These are phyloP conservation scores for Pseudococcus jackbeardsleyi DNA, from an alignment of 2,888 invertebrate species.

Conservation along the genomic window DNA sequence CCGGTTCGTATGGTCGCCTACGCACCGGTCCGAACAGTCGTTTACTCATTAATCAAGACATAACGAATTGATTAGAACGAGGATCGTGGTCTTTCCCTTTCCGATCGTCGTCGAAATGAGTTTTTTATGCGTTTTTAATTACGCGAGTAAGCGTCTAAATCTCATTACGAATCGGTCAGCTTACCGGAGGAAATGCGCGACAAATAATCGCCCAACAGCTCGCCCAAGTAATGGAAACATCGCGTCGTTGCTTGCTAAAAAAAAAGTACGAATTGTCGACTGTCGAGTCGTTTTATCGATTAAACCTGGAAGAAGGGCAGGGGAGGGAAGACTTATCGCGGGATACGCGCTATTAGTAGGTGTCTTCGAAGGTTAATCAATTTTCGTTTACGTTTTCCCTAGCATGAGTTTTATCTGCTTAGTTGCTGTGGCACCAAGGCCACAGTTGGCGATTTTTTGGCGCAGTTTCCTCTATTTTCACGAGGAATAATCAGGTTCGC, in stretches of 20 bases:
- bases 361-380: constrained; percentile 21
- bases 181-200: not conserved
- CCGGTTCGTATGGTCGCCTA: not conserved
- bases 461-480: constrained; percentile 6
- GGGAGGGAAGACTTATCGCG: not conserved
- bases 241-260: not conserved
- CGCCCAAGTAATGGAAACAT: constrained; percentile 1
- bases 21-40: not conserved
- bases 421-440: not conserved
- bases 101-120: not conserved
- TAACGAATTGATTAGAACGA: constrained; percentile 39
- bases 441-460: constrained; percentile 5
- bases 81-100: not conserved
- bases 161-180: constrained; percentile 22
- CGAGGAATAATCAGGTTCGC: not conserved
- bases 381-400: not conserved
- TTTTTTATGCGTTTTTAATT: constrained; percentile 55
- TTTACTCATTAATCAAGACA: constrained; percentile 21
- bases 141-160: constrained; percentile 2
- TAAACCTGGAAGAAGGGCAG: not conserved
- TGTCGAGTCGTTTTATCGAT: constrained; percentile 13
- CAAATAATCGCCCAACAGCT: not conserved
- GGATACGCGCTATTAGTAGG: not conserved
- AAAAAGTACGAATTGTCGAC: not conserved
- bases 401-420: not conserved